These are phyloP conservation scores for Patiria miniata DNA, from an alignment of 35 echinoderm and acorn worm species.

Conservation along the genomic window DNA sequence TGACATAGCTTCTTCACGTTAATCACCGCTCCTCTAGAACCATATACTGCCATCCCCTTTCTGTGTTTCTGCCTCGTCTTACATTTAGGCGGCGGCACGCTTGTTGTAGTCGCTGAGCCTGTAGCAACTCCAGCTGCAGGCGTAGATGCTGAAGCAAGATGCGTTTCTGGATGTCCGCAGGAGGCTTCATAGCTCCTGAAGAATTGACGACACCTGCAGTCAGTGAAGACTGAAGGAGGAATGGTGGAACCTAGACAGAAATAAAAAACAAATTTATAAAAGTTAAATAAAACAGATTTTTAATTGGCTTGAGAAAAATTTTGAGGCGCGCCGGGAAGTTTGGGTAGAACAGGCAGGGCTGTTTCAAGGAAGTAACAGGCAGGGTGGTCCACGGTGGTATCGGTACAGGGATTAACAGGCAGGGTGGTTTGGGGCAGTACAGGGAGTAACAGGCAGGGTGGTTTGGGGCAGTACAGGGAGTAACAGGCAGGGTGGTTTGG, in stretches of 20 bases:
- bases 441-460: no score
- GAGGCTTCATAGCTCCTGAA: not conserved
- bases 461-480: no score
- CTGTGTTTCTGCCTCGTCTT: not conserved
- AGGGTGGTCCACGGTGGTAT: no score
- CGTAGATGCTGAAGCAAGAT: slow-evolving; percentile 5
- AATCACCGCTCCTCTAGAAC: not conserved
- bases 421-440: no score
- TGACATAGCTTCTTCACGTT: not conserved
- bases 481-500: no score
- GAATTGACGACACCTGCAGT: not conserved
- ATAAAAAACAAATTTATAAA: not conserved
- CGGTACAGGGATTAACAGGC: no score
- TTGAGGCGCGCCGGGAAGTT: no score
- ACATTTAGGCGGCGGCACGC: not conserved
- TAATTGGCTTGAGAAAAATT: no score
- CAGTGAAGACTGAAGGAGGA: slow-evolving; percentile 3
- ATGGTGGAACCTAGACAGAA: slow-evolving; percentile 24
- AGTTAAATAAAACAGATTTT: no score
- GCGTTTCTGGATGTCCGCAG: not conserved
- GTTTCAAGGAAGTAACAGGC: no score
- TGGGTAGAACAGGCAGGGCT: no score
- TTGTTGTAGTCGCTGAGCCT: not conserved
- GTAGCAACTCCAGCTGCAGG: slow-evolving; percentile 4
- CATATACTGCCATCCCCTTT: not conserved